phyloP scores from a whole-genome alignment of 2,888 invertebrate genomes.

The Protophormia terraenovae region DNA sequence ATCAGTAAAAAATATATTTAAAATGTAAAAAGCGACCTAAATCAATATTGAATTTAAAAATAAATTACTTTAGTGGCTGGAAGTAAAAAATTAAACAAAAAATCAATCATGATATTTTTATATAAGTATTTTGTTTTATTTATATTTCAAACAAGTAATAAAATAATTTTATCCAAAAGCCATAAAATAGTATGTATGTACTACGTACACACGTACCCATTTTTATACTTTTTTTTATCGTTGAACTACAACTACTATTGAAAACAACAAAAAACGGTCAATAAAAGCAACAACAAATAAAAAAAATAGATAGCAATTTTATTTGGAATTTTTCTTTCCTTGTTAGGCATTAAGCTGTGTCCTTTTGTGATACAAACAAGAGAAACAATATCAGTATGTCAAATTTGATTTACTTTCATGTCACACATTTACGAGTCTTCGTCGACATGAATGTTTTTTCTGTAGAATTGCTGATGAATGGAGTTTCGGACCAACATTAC shows the following conservation, averaged over 20 bases:
- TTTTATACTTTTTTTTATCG: too few species aligned
- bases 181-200: slow-evolving; percentile 10
- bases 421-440: slow-evolving; percentile 41
- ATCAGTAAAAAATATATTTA: too few species aligned
- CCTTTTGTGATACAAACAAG: slow-evolving; percentile 10
- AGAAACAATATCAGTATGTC: slow-evolving; percentile 31
- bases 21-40: too few species aligned
- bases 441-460: slow-evolving; percentile 33
- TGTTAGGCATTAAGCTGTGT: neutral
- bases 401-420: slow-evolving; percentile 51
- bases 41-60: too few species aligned
- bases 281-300: neutral
- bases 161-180: slow-evolving; percentile 21
- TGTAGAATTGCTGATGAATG: slow-evolving; percentile 10
- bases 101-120: neutral
- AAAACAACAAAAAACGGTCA: neutral
- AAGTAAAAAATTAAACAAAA: neutral
- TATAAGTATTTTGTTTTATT: too few species aligned
- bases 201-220: too few species aligned
- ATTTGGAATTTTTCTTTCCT: neutral
- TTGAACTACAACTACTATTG: neutral
- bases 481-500: neutral
- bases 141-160: neutral
- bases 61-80: too few species aligned
- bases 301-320: neutral